These are phyloP conservation scores for Gymnocheta viridis DNA, from an alignment of 2,888 invertebrate species.

Conservation along the genomic window DNA sequence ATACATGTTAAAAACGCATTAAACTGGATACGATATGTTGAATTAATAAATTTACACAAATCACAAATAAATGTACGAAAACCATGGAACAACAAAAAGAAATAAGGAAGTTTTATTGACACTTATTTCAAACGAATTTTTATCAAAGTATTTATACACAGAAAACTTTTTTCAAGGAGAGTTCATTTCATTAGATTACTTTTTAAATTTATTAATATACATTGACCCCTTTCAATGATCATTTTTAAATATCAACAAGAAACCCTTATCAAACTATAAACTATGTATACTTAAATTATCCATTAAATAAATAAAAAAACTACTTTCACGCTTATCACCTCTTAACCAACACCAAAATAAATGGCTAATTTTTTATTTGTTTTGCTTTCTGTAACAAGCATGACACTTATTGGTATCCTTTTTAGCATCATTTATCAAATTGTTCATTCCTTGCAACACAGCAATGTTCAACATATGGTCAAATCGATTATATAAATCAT, in stretches of 20 bases:
- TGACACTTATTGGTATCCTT: slow-evolving; percentile 73
- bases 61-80: background rate
- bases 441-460: slow-evolving; percentile 28
- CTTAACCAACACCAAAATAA: background rate
- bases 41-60: slow-evolving; percentile 51
- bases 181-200: background rate
- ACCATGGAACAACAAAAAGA: background rate
- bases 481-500: slow-evolving; percentile 82
- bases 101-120: background rate
- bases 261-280: slow-evolving; percentile 78
- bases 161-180: background rate
- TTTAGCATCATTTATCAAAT: slow-evolving; percentile 62
- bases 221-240: slow-evolving; percentile 28
- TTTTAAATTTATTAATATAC: background rate
- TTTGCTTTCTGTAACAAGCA: slow-evolving; percentile 5
- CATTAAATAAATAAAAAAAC: slow-evolving; percentile 63
- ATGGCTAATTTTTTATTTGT: slow-evolving; percentile 22
- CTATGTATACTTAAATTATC: slow-evolving; percentile 71
- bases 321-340: slow-evolving; percentile 57
- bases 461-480: slow-evolving; percentile 78
- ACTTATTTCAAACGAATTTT: background rate
- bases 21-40: slow-evolving; percentile 49
- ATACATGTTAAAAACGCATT: slow-evolving; percentile 61
- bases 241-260: background rate
- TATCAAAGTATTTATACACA: background rate